Evolutionary conservation across 2,113 vertebrate genomes (phyloP).

Genomic region (Mobula birostris): DNA sequence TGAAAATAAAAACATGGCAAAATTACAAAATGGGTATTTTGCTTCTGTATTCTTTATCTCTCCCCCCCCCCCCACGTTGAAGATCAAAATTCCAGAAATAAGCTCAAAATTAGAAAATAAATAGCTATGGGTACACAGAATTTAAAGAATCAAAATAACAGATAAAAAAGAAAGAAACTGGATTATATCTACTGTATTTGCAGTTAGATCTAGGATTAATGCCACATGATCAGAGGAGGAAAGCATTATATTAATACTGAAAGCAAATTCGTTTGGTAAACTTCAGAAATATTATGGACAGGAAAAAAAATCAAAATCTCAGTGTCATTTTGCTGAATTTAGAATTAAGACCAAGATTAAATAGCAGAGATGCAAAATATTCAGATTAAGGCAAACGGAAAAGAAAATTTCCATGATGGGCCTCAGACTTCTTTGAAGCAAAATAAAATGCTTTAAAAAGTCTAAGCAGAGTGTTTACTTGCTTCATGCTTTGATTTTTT

Average conservation of each 20-base stretch:
- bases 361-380: not conserved
- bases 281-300: not conserved
- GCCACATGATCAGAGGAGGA: not conserved
- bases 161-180: not conserved
- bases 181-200: not conserved
- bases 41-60: not conserved
- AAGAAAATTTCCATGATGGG: not conserved
- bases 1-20: not conserved
- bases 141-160: not conserved
- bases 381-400: not conserved
- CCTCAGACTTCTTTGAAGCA: not conserved
- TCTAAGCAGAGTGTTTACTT: not conserved
- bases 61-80: not conserved
- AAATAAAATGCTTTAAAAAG: not conserved
- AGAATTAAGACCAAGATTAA: not conserved
- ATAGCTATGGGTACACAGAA: not conserved
- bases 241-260: not conserved
- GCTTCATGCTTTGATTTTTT: not conserved
- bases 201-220: not conserved
- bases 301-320: not conserved
- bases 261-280: not conserved
- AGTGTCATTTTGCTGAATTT: too few species aligned
- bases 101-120: not conserved
- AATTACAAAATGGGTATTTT: not conserved
- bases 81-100: not conserved